Percentiles rank a stretch among this genome's conserved stretches.
phyloP scores from a whole-genome alignment of 2,113 vertebrate species.

The Oncorhynchus keta region DNA sequence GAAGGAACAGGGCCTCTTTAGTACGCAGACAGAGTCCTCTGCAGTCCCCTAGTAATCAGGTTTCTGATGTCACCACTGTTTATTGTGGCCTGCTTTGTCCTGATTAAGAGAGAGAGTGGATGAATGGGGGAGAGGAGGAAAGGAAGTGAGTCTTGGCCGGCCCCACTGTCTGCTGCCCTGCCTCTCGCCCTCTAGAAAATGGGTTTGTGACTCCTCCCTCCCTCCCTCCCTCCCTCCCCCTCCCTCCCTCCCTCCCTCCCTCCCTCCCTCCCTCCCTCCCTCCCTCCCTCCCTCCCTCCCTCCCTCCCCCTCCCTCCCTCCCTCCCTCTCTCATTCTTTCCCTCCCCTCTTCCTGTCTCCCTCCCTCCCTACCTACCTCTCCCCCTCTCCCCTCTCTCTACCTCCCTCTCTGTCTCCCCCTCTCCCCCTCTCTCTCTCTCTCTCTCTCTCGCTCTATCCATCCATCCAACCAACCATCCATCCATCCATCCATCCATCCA shows the following conservation, averaged over 20 bases:
- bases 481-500: neutral
- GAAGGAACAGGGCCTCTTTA: slow-evolving; percentile 31
- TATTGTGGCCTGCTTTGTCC: slow-evolving; percentile 50
- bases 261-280: neutral
- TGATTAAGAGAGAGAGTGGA: slow-evolving; percentile 35
- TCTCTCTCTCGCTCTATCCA: neutral
- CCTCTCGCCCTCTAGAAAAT: slow-evolving; percentile 29
- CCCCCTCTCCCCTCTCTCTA: neutral
- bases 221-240: neutral
- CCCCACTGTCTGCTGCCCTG: slow-evolving; percentile 46
- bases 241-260: neutral
- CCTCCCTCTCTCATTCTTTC: too few relatives aligned
- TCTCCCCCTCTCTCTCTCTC: neutral
- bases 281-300: neutral
- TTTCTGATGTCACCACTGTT: slow-evolving; percentile 49
- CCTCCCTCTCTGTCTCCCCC: neutral
- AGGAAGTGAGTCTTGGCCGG: slow-evolving; percentile 33
- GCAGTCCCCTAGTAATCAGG: slow-evolving; percentile 52
- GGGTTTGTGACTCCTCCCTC: neutral
- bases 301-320: neutral
- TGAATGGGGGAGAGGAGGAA: slow-evolving; percentile 22
- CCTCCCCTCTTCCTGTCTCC: neutral
- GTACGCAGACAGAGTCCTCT: slow-evolving; percentile 33
- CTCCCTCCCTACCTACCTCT: neutral
- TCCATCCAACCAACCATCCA: too few relatives aligned